phyloP scores from a whole-genome alignment of 2,113 vertebrate species.

The Sebastes fasciatus region DNA sequence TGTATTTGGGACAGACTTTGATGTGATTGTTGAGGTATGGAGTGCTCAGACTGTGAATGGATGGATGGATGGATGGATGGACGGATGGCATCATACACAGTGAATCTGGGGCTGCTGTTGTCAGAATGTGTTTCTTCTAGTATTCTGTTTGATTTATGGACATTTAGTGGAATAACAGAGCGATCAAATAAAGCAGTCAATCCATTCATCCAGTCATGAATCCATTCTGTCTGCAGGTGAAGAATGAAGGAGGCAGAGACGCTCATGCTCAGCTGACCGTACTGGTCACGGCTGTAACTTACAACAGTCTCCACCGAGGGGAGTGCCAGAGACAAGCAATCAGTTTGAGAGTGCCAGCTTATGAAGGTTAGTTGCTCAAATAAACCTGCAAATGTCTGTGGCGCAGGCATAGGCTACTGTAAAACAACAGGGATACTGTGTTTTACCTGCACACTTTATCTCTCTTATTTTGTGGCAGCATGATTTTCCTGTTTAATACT shows the following conservation, averaged over 20 bases:
- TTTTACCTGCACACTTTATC: neutral
- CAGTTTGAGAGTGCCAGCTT: slow-evolving; percentile 72
- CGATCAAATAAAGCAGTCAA: neutral
- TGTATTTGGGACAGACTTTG: slow-evolving; percentile 85
- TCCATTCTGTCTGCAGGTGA: slow-evolving; percentile 59
- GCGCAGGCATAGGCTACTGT: neutral
- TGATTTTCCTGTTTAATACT: neutral
- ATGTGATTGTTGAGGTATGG: slow-evolving; percentile 82
- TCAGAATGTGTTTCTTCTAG: neutral
- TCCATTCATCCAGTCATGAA: neutral
- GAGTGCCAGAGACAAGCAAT: slow-evolving; percentile 73
- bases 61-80: neutral
- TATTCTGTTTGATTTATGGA: neutral
- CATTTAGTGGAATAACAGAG: neutral
- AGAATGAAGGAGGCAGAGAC: slow-evolving; percentile 71
- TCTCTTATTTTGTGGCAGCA: neutral
- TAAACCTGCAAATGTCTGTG: neutral
- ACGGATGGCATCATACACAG: neutral
- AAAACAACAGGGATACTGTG: neutral
- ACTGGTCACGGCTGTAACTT: slow-evolving; percentile 74
- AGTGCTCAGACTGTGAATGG: neutral
- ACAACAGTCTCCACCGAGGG: slow-evolving; percentile 76
- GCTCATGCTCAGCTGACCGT: slow-evolving; percentile 72
- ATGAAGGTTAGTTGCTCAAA: slow-evolving; percentile 63
- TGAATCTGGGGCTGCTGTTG: neutral